Conservation (phyloP, 2,113 vertebrate species). For the Neoarius graeffei region DNA sequence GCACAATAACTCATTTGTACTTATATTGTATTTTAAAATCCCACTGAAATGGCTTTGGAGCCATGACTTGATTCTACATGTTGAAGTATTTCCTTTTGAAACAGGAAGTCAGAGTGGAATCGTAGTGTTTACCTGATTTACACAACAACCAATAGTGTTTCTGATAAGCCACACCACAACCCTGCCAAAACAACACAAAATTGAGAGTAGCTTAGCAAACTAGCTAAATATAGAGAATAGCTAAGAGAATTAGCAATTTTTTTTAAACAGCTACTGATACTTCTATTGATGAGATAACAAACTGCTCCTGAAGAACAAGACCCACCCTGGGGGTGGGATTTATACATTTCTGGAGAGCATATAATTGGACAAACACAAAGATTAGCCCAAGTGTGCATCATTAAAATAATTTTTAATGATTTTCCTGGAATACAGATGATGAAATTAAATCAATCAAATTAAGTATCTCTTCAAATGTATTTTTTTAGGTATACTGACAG, state of each 20-base stretch:
- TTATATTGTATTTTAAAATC: too few species aligned
- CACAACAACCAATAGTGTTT: background rate
- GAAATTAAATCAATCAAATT: too few species aligned
- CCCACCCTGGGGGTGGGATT: background rate
- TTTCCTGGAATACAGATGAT: background rate
- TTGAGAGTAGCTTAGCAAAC: background rate
- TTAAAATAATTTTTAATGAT: background rate
- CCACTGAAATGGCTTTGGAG: too few species aligned
- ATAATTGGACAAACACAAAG: background rate
- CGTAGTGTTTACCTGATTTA: background rate
- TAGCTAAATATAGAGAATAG: background rate
- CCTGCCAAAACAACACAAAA: background rate
- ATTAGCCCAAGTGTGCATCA: background rate
- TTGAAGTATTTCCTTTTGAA: too few species aligned
- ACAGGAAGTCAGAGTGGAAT: background rate
- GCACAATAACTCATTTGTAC: too few species aligned
- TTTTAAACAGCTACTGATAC: too few species aligned
- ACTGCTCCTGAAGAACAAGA: background rate
- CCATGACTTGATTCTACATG: too few species aligned
- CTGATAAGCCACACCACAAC: background rate
- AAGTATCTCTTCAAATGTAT: too few species aligned
- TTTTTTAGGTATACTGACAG: too few species aligned
- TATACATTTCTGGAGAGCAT: background rate
- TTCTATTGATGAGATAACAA: too few species aligned
- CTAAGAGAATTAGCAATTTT: background rate